Evolutionary conservation across 1,140 invertebrate species (phyloP).

Genomic region (Eueides isabella): DNA sequence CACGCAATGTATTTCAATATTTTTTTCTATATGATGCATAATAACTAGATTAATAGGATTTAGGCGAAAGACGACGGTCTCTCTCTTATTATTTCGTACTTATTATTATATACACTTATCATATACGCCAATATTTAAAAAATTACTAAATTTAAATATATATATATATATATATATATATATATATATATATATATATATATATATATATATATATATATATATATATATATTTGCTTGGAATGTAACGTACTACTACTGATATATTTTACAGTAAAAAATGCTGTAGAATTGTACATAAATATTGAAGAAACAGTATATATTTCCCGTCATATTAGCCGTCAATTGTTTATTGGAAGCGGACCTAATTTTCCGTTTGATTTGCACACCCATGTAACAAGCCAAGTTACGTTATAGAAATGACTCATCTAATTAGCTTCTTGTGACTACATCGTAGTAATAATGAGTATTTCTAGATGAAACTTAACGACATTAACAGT

Average conservation of each 20-base stretch:
- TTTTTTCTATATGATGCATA: slow-evolving; percentile 16
- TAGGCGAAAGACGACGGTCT: too few relatives aligned
- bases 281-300: too few relatives aligned
- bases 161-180: too few relatives aligned
- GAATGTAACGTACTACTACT: too few relatives aligned
- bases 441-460: neutral
- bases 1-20: slow-evolving; percentile 6
- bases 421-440: slow-evolving; percentile 2
- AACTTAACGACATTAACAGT: neutral
- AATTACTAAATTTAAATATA: too few relatives aligned
- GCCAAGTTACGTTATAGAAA: neutral
- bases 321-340: neutral
- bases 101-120: neutral
- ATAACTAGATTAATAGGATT: slow-evolving; percentile 10
- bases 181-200: too few relatives aligned
- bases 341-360: neutral
- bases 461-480: neutral
- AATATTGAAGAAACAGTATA: too few relatives aligned
- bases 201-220: too few relatives aligned
- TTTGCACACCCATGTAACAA: neutral
- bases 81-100: neutral
- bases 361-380: slow-evolving; percentile 5
- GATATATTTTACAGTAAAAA: too few relatives aligned
- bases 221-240: too few relatives aligned
- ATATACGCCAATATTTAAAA: too few relatives aligned